Evolutionary conservation across 2,797 vertebrate species (phyloP), one percentile per base, ranked within the genome.

Genomic region (Sebastes taczanowskii): DNA sequence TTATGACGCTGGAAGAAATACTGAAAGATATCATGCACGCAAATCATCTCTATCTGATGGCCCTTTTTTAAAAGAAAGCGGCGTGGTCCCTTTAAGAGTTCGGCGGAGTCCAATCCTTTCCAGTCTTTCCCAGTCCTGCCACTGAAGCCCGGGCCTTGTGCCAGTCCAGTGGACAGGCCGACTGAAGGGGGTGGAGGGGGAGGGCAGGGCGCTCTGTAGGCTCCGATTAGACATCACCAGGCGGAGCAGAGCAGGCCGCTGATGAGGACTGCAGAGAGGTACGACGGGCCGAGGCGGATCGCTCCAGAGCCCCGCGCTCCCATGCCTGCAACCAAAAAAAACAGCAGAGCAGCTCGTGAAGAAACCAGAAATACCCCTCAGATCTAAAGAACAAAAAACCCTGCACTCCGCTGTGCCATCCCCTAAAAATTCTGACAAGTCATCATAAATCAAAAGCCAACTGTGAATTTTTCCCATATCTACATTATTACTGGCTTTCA

Each of bases 261-360:
- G 80, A 95, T 84, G 78, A 97, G 86, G 71, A 94, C 94, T 74
- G 91, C 82, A 23, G 94, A 91, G 55, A 93, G 70, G 58, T 81
- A 87, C 80, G 86, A 89, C 55, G 86, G 80, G 60, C 35, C 86
- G 25, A 88, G 86, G 72, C 88, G 18, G 62, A 91, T 82, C 1
- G 94, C 93, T 49, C 95, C 93, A 23, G 96, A 98, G 60, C 97
- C 98, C 83, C 96, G 95, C 1, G 97, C 97, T 83, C 97, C 96
- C 97, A 97, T 97, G 93, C 94, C 98, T 99, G 95, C 46, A 95
- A 96, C 49, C 77, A 91, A 89, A 67, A 94, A 23, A 94, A 61
- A 16, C 77, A 91, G 63, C 46, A 83, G 42, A 88, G 62, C 35
- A 81, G 49, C 46, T 61, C 3, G 62, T 92, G 81, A 86, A 62